A percentile compares a stretch with the other conserved stretches of the same genome.
Conservation (phyloP, 2,797 vertebrate genomes). For the Falco cherrug region DNA sequence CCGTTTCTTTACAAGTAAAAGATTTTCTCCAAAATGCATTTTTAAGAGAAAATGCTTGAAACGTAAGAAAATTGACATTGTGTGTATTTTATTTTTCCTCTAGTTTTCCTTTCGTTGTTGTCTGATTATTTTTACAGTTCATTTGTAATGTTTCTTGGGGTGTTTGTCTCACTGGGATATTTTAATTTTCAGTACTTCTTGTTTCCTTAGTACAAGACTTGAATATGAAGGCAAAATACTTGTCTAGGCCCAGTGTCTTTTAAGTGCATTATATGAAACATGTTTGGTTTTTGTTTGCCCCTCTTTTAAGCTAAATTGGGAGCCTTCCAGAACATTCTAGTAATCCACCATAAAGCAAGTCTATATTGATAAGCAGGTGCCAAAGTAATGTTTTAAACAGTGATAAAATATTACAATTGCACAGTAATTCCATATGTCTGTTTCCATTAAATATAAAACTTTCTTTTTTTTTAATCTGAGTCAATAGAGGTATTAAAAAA, state of each 20-base stretch:
- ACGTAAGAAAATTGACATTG: neutral
- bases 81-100: neutral
- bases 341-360: neutral
- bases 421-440: neutral
- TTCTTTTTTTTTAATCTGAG: neutral
- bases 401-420: neutral
- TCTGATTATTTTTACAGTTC: neutral
- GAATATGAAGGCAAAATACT: neutral
- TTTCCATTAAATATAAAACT: neutral
- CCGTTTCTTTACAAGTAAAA: neutral
- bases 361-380: neutral
- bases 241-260: neutral
- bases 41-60: neutral
- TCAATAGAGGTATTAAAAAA: neutral
- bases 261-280: neutral
- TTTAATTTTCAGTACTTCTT: neutral
- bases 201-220: neutral
- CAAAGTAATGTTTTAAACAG: neutral
- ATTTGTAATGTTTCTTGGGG: neutral
- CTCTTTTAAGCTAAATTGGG: neutral
- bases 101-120: neutral
- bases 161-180: neutral
- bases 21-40: neutral
- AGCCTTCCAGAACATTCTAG: neutral
- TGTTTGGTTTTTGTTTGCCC: neutral